Conservation (phyloP, 2,113 vertebrate species). For the Aegotheles bennettii region DNA sequence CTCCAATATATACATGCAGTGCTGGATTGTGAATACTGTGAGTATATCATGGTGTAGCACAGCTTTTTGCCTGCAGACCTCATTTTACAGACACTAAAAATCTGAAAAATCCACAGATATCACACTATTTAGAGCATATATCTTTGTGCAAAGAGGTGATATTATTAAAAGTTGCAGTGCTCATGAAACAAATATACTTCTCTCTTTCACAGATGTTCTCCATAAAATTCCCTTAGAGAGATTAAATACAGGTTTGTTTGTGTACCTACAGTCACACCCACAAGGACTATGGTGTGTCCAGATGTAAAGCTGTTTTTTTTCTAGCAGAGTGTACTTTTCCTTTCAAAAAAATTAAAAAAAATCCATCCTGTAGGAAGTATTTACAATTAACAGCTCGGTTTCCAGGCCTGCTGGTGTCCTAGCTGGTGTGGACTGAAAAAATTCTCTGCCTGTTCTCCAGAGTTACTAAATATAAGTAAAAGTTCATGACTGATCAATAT, state of each 20-base stretch:
- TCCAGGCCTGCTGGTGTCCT: not conserved
- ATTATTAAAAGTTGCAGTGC: not conserved
- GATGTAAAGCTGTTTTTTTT: not conserved
- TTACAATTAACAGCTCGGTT: not conserved
- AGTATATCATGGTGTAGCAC: not conserved
- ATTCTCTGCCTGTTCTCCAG: not conserved
- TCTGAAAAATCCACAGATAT: not conserved
- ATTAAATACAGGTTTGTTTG: slow-evolving; percentile 4
- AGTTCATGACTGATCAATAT: not conserved
- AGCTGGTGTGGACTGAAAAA: not conserved
- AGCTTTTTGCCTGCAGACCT: slow-evolving; percentile 3
- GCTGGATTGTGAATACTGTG: not conserved
- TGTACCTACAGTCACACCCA: slow-evolving; percentile 21
- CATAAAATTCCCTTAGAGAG: not conserved
- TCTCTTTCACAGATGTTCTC: not conserved
- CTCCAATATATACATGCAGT: not conserved
- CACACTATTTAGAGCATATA: not conserved
- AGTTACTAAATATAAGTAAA: not conserved
- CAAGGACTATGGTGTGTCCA: not conserved
- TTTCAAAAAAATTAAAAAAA: not conserved
- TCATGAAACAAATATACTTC: not conserved
- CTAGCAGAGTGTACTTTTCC: not conserved
- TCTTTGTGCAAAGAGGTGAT: not conserved
- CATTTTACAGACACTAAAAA: not conserved
- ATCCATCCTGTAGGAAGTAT: not conserved